Conservation (phyloP, 2,888 invertebrate genomes). For the Ellobium chinense region DNA sequence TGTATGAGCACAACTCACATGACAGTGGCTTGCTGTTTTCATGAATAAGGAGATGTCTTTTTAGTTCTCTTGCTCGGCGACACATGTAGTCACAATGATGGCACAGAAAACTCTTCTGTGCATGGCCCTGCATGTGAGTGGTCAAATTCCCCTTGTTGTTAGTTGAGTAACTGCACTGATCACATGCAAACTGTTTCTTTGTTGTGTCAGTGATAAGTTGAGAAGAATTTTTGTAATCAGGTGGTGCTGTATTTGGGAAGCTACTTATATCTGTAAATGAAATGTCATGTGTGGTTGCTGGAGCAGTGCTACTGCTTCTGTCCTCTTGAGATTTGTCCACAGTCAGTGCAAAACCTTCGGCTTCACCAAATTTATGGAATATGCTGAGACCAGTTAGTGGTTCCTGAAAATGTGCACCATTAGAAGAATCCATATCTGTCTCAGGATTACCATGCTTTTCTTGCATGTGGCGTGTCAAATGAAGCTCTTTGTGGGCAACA, state of each 20-base stretch:
- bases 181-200: conserved; percentile 83
- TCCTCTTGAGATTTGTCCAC: neutral
- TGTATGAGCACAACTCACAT: conserved; percentile 89
- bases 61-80: neutral
- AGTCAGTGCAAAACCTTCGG: neutral
- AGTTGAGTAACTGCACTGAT: conserved; percentile 85
- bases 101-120: conserved; percentile 86
- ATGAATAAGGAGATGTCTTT: conserved; percentile 14
- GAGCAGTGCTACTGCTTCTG: neutral
- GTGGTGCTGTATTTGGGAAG: too few species aligned
- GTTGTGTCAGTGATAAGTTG: neutral
- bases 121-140: conserved; percentile 86
- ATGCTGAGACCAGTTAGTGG: neutral
- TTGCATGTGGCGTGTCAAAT: conserved; percentile 10
- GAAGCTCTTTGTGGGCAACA: neutral
- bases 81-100: conserved; percentile 29
- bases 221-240: too few species aligned
- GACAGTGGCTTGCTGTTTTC: neutral
- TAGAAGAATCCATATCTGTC: neutral
- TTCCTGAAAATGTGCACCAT: neutral
- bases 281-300: neutral
- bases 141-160: conserved; percentile 84
- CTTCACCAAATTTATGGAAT: too few species aligned
- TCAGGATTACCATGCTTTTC: neutral
- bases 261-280: neutral